Base-by-base conservation (phyloP, 2,113 vertebrate species). In the Podilymbus podiceps region DNA sequence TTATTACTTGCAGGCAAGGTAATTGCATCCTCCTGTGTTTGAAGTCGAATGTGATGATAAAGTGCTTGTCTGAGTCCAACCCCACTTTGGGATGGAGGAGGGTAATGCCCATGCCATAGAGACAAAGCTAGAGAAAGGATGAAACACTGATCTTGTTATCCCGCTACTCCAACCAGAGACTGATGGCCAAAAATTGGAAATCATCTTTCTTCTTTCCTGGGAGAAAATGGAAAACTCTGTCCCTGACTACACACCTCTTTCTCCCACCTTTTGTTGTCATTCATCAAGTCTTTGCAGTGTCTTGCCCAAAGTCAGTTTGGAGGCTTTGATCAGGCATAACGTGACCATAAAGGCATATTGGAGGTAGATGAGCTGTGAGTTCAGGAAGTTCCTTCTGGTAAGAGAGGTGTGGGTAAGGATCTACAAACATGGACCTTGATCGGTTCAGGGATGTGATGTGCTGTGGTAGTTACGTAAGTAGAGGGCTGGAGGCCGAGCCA, bases 401-500 rank as follows among this genome's bases (percentile, higher is more conserved):
- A 1, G 3, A 53, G 19, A 8, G 5, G 8, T 2, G 6, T 27
- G 73, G 25, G 15, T 44, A 31, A 42, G 52, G 62, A 75, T 52
- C 42, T 16, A 2, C 3, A 60, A 6, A 68, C 67, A 35, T 2
- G 6, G 74, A 20, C 3, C 18, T 33, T 9, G 16, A 28, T 22
- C 5, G 2, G 2, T 11, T 60, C 15, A 3, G 35, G 53, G 44
- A 33, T 8, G 13, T 12, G 14, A 8, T 55, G 35, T 71, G 21
- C 23, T 30, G 24, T 6, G 4, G 40, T 23, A 3, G 33, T 28
- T 35, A 8, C 0, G 1, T 0, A 2, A 56, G 47, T 23, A 64
- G 49, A 81, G 46, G 25, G 23, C 23, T 42, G 59, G 60, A 40
- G 4, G 14, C 3, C 11, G 52, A 17, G 20, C 1, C 1, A 27